These are phyloP conservation scores for Gnathonemus longibarbis DNA, from an alignment of 2,113 vertebrate genomes.

Conservation along the genomic window DNA sequence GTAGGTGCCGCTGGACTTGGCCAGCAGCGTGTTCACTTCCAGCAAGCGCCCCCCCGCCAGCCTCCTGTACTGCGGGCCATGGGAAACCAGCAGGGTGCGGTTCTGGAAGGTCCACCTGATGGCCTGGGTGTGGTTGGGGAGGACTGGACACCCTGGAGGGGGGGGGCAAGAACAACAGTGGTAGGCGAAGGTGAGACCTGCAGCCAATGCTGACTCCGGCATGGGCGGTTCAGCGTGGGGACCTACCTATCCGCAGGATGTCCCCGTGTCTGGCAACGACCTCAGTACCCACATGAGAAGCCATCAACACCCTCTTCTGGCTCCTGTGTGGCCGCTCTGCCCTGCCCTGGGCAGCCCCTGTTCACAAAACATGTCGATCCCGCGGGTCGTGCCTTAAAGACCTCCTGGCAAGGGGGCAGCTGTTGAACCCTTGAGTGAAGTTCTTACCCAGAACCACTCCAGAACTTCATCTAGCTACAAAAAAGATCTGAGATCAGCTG, in stretches of 20 bases:
- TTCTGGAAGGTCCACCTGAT: slow-evolving; percentile 65
- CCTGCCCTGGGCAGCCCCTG: slow-evolving; percentile 34
- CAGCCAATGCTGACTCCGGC: not conserved
- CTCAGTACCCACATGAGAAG: slow-evolving; percentile 57
- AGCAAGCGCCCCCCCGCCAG: slow-evolving; percentile 64
- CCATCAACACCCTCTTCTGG: slow-evolving; percentile 63
- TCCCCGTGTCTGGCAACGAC: slow-evolving; percentile 58
- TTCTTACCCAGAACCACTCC: not conserved
- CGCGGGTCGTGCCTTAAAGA: no score
- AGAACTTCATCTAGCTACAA: not conserved
- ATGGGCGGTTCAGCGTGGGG: not conserved
- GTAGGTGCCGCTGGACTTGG: slow-evolving; percentile 56
- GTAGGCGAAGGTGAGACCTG: not conserved
- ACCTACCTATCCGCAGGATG: slow-evolving; percentile 63
- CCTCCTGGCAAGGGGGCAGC: not conserved
- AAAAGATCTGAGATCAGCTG: not conserved
- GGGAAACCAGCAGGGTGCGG: slow-evolving; percentile 47
- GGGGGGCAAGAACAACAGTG: not conserved
- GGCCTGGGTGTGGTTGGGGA: slow-evolving; percentile 49
- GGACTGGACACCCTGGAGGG: slow-evolving; percentile 58
- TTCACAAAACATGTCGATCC: slow-evolving; percentile 3
- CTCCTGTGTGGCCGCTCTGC: slow-evolving; percentile 35
- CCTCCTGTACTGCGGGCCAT: slow-evolving; percentile 48
- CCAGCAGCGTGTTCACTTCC: slow-evolving; percentile 63
- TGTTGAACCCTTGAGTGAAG: not conserved